Conservation (phyloP, 2,113 vertebrate genomes). For the Sphaerodactylus townsendi region DNA sequence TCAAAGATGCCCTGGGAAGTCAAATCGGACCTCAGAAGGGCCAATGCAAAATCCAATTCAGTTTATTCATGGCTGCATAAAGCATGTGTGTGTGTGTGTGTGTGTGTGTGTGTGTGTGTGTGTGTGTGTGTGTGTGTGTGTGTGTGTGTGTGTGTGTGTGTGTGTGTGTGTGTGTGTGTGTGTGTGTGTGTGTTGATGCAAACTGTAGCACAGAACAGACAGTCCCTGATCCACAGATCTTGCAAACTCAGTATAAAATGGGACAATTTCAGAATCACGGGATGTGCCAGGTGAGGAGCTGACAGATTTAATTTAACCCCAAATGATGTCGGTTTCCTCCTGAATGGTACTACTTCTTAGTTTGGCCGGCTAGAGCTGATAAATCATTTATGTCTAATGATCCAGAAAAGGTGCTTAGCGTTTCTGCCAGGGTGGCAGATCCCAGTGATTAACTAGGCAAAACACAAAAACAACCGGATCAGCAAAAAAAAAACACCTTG, state of each 20-base stretch:
- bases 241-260: background rate
- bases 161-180: background rate
- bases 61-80: background rate
- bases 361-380: conserved; percentile 14
- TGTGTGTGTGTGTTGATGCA: background rate
- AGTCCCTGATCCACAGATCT: background rate
- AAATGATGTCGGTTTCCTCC: conserved; percentile 3
- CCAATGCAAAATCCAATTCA: background rate
- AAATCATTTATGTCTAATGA: conserved; percentile 33
- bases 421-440: conserved; percentile 13
- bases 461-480: conserved; percentile 25
- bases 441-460: conserved; percentile 26
- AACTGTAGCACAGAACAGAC: background rate
- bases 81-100: too few relatives aligned
- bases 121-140: too few relatives aligned
- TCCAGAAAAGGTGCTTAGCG: conserved; percentile 15
- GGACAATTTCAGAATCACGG: background rate
- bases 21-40: background rate
- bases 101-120: too few relatives aligned
- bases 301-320: conserved; percentile 1
- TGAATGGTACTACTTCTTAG: background rate
- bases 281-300: background rate
- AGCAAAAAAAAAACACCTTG: background rate
- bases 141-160: too few relatives aligned
- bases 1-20: background rate